Evolutionary conservation across 2,888 invertebrate genomes (phyloP).

Genomic region (Himalopsyche japonica): DNA sequence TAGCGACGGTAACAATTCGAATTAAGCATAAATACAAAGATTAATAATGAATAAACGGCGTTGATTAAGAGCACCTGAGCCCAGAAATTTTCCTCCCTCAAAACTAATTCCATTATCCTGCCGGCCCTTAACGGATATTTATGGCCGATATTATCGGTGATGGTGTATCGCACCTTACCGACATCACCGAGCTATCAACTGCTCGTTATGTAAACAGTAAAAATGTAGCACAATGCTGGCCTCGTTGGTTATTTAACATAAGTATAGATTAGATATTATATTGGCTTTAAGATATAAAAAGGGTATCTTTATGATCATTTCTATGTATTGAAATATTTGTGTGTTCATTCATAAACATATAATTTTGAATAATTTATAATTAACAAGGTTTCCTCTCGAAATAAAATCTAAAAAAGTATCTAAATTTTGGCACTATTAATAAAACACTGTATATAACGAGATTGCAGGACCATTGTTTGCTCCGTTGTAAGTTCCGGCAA

Average conservation of each 20-base stretch:
- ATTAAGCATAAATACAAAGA: slow-evolving; percentile 20
- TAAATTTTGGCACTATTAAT: no score
- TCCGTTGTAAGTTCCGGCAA: no score
- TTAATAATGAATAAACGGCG: slow-evolving; percentile 26
- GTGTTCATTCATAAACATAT: no score
- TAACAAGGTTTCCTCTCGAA: no score
- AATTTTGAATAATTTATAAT: no score
- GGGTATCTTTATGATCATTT: no score
- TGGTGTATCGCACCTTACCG: not conserved
- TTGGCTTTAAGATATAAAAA: no score
- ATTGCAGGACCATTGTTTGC: no score
- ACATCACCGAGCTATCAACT: not conserved
- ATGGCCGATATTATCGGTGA: not conserved
- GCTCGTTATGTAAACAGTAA: not conserved
- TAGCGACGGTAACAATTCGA: slow-evolving; percentile 6
- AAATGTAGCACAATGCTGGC: not conserved
- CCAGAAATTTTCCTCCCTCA: not conserved
- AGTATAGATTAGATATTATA: no score
- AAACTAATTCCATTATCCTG: slow-evolving; percentile 26
- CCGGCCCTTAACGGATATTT: not conserved
- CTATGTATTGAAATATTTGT: no score
- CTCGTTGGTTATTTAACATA: not conserved
- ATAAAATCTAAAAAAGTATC: no score
- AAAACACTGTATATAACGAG: no score
- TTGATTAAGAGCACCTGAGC: slow-evolving; percentile 18